phyloP scores from a whole-genome alignment of 2,113 vertebrate genomes.

The Vulpes ferrilata region DNA sequence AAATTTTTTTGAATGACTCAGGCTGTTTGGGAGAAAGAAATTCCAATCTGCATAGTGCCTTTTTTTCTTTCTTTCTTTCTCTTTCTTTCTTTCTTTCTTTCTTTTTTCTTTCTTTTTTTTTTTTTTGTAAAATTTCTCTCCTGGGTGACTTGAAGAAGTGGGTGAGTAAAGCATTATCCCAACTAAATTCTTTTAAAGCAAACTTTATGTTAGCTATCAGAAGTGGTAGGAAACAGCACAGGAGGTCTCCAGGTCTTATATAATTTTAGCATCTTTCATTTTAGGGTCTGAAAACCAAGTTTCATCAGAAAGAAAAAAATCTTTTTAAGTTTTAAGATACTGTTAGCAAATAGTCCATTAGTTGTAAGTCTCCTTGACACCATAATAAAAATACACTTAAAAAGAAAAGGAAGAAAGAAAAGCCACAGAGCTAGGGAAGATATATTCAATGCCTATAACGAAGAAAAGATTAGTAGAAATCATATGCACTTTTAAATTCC shows the following conservation, averaged over 20 bases:
- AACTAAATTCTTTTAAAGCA: not conserved
- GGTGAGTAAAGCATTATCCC: not conserved
- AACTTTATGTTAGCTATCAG: not conserved
- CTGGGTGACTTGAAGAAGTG: not conserved
- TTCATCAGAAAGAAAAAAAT: not conserved
- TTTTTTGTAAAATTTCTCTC: not conserved
- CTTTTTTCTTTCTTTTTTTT: not conserved
- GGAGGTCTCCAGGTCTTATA: not conserved
- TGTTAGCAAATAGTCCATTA: not conserved
- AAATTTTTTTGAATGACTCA: not conserved
- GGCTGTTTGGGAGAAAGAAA: not conserved
- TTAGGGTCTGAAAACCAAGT: not conserved
- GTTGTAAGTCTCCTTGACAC: not conserved
- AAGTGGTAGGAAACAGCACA: not conserved
- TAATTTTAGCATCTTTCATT: not conserved
- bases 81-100: too few species aligned
- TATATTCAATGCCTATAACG: not conserved
- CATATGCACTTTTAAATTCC: not conserved
- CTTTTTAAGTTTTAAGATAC: slow-evolving; percentile 5
- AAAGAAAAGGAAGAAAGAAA: not conserved
- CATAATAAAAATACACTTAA: not conserved
- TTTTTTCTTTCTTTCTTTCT: not conserved
- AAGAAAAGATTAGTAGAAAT: slow-evolving; percentile 40
- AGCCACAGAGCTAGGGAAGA: not conserved
- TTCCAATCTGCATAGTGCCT: not conserved